Base-by-base conservation (phyloP, 2,888 invertebrate genomes). In the Matsumyia berberina region DNA sequence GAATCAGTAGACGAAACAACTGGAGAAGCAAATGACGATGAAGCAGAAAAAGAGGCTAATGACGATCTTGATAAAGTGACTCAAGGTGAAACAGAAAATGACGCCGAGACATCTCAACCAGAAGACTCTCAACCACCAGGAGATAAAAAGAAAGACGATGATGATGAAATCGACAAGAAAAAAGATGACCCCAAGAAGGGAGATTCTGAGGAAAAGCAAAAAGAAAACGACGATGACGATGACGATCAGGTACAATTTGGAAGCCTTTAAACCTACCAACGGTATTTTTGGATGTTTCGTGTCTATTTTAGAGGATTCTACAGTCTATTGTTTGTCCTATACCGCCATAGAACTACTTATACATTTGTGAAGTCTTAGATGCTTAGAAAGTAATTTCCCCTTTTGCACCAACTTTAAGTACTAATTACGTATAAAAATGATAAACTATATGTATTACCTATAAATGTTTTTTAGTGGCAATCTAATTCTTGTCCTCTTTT, bases 201-300 rank as follows among this genome's bases (percentile, higher is more conserved):
- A 0, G 77, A 70, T 15, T 7, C 62, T 11, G 44, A 69, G 9
- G 37, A 74, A 46, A 58, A 64, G 35, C 17, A 12, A 12, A 86
- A 86, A 81, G 62, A 89, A 19, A 83, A 87, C 3, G 88, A 87
- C 19, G 89, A 89, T 57, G 88, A 89, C 55, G 91, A 90, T 80
- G 90, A 91, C 81, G 91, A 92, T 88, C 90, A 92, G 92, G 91
- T 92, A 91, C 90, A 91, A 88, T 89, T 90, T 90, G 91, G 91
- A 89, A 90, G 88, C 87, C 90, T 91, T 88, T 91, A 90, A 89
- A 87, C 73, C 62, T 69, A 69, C 57, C 58, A 58, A 46, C 62
- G 53, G 53, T n/a, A 9, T 62, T 42, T 46, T 58, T 53, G 79
- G 79, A 80, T 67, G 44, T 67, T 19, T 66, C 57, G 49, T 72